Base-by-base conservation (phyloP, 2,888 invertebrate species). In the Apodemia hepburni region DNA sequence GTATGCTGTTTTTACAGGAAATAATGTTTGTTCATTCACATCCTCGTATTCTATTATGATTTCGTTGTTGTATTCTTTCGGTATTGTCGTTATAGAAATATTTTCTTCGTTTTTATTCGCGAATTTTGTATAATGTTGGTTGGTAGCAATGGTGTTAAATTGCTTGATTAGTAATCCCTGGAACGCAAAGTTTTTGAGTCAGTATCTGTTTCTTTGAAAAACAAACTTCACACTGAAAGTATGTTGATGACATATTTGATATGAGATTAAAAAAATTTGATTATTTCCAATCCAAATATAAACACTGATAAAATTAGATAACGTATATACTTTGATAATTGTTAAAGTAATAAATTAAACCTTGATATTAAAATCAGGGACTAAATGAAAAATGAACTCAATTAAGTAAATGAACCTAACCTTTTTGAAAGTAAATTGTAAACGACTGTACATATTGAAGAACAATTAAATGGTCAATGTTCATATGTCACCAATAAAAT, bases 151-250 rank as follows among this genome's bases (percentile, higher is more conserved):
- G 61, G 73, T 77, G 75, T 89, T 85, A 78, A 90, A 85, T 77
- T 89, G 88, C 73, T 87, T 79, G 82, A 91, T 90, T 79, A 91
- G 82, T 77, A 85, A 80, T 85, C 84, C 89, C 91, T 91, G 90
- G 80, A 90, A 89, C 60, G 63, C 42, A 27, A 54, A 65, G 12
- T 15, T 54, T 12, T 3, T 18, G 6, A 15, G 22, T 54, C 51
- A 27, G 12, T 18, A 54, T 27, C 22, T 27, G 51, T 15, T 54
- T 27, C 3, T 49, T 54, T 22, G 22, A 54, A 54, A 54, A 11
- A 4, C 27, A 12, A 51, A 22, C 9, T 18, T 2, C 11, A 11
- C 22, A 17, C 22, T 12, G 15, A 9, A 18, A 49, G 4, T 17
- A 17, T 11, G 11, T 51, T 22, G 9, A 22, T 12, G 9, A 51